Evolutionary conservation across 2,888 invertebrate species (phyloP).

Genomic region (Temnothorax unifasciatus): DNA sequence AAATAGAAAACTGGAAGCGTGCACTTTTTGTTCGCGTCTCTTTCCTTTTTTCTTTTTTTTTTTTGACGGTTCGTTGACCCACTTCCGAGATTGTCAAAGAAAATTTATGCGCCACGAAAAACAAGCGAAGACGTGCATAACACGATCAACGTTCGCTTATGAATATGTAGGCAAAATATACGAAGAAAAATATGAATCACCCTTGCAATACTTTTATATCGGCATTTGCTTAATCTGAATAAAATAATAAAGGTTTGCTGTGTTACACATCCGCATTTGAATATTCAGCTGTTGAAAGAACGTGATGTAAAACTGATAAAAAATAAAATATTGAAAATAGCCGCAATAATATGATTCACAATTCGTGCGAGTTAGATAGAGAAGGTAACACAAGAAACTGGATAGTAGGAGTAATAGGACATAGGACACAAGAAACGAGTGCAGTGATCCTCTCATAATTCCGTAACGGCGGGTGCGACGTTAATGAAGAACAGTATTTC

Average conservation of each 20-base stretch:
- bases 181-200: conserved; percentile 21
- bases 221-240: conserved; percentile 4
- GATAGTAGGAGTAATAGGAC: not conserved
- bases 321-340: not conserved
- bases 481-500: conserved; percentile 8
- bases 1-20: conserved; percentile 31
- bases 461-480: not conserved
- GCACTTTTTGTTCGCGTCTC: not conserved
- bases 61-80: conserved; percentile 33
- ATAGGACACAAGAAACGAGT: not conserved
- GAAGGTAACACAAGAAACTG: not conserved
- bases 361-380: not conserved
- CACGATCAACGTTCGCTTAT: conserved; percentile 37
- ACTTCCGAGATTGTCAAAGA: conserved; percentile 45
- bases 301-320: not conserved
- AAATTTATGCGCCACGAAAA: conserved; percentile 50
- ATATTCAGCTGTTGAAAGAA: not conserved
- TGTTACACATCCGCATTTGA: not conserved
- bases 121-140: conserved; percentile 44
- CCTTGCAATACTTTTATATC: not conserved
- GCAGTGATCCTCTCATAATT: conserved; percentile 19
- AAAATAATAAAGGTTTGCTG: not conserved
- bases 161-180: conserved; percentile 42
- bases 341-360: not conserved
- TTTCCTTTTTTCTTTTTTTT: not conserved